Evolutionary conservation across 2,888 invertebrate species (phyloP).

Genomic region (Latheticus oryzae): DNA sequence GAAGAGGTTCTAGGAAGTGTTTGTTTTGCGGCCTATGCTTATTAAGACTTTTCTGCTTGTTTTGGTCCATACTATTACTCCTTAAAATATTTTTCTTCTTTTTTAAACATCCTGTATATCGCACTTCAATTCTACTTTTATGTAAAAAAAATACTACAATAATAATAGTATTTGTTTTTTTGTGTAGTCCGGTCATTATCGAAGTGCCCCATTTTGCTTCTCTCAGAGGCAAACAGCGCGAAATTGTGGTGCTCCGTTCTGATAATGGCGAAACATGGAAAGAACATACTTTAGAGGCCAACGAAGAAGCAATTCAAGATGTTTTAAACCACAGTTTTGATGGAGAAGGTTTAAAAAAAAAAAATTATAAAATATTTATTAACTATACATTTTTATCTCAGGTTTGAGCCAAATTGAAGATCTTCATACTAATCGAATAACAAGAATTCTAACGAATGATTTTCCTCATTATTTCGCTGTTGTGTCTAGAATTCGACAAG

Average conservation of each 20-base stretch:
- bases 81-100: no score
- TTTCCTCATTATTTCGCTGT: slow-evolving; percentile 99
- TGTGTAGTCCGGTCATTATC: slow-evolving; percentile 88
- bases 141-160: no score
- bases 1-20: no score
- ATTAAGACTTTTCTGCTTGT: no score
- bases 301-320: slow-evolving; percentile 90
- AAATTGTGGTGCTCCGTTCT: slow-evolving; percentile 94
- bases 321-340: slow-evolving; percentile 93
- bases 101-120: no score
- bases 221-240: slow-evolving; percentile 91
- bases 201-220: slow-evolving; percentile 99
- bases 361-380: neutral
- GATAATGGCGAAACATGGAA: slow-evolving; percentile 99
- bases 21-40: no score
- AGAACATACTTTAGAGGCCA: slow-evolving; percentile 90
- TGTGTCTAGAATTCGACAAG: slow-evolving; percentile 93
- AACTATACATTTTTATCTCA: slow-evolving; percentile 54
- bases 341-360: slow-evolving; percentile 81
- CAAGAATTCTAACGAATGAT: slow-evolving; percentile 93
- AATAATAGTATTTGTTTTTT: no score
- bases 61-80: no score
- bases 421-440: slow-evolving; percentile 88
- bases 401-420: slow-evolving; percentile 84
- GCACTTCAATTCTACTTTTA: no score